Conservation (phyloP, 2,888 invertebrate species). For the Achlya flavicornis region DNA sequence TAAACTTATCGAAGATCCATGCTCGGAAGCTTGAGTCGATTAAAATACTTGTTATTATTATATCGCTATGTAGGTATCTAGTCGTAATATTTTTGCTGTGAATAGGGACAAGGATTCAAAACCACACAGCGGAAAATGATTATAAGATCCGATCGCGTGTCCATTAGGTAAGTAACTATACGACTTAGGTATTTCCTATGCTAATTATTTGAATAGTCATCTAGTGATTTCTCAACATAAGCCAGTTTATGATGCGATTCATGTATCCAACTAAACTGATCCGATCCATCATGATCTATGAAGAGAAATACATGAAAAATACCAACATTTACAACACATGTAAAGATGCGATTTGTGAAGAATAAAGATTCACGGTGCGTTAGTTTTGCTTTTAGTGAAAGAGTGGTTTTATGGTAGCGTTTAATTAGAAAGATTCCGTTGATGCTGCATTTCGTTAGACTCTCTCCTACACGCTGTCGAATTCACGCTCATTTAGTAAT, state of each 20-base stretch:
- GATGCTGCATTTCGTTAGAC: conserved; percentile 34
- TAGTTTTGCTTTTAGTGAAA: conserved; percentile 31
- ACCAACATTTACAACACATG: not conserved
- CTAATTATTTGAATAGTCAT: conserved; percentile 17
- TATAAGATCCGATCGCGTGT: conserved; percentile 46
- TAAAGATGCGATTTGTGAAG: not conserved
- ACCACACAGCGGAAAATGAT: conserved; percentile 53
- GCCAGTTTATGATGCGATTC: no score
- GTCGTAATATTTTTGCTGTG: conserved; percentile 30
- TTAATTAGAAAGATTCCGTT: conserved; percentile 49
- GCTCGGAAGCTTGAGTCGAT: conserved; percentile 28
- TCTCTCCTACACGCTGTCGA: conserved; percentile 29
- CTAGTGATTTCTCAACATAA: no score
- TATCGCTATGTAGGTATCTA: conserved; percentile 24
- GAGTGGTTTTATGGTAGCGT: conserved; percentile 34
- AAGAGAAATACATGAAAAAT: not conserved
- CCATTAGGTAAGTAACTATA: conserved; percentile 37
- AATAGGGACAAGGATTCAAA: conserved; percentile 55
- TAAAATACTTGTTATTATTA: conserved; percentile 30
- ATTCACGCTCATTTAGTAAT: conserved; percentile 28
- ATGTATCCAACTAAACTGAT: no score
- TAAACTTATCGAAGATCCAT: no score
- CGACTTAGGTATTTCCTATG: conserved; percentile 22
- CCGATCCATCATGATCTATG: no score
- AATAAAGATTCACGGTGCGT: conserved; percentile 27